A percentile compares a stretch with the other conserved stretches of the same genome.
Evolutionary conservation across 1,140 invertebrate species (phyloP).

Genomic region (Harlomillsia oculata): DNA sequence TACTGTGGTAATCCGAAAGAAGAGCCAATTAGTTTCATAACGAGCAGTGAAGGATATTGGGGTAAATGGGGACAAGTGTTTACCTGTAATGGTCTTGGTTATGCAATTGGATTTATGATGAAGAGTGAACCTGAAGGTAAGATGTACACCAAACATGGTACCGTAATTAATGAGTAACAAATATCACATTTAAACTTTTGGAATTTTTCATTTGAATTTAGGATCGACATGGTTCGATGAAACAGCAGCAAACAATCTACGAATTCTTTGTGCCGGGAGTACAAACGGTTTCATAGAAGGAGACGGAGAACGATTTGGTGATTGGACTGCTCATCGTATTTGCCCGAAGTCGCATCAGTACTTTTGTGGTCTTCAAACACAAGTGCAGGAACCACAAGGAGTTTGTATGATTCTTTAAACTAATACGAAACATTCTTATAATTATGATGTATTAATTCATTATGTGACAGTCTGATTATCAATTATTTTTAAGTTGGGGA

Average conservation of each 20-base stretch:
- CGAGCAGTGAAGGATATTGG: conserved; percentile 20
- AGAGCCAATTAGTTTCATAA: background rate
- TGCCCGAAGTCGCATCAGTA: conserved; percentile 10
- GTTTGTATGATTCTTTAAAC: conserved; percentile 14
- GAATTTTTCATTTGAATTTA: no score
- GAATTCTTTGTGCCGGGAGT: conserved; percentile 13
- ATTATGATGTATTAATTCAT: no score
- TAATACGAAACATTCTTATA: background rate
- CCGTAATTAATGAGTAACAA: no score
- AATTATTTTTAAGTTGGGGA: background rate
- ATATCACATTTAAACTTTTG: no score
- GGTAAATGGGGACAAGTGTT: conserved; percentile 22
- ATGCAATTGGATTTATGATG: conserved; percentile 18
- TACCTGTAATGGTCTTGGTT: background rate
- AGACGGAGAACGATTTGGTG: conserved; percentile 18
- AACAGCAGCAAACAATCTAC: conserved; percentile 25
- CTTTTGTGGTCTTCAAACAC: conserved; percentile 23
- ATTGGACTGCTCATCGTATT: conserved; percentile 16
- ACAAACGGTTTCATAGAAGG: conserved; percentile 9
- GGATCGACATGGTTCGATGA: conserved; percentile 16
- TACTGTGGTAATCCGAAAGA: conserved; percentile 17
- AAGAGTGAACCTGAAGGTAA: conserved; percentile 4
- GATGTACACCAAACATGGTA: no score
- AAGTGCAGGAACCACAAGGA: conserved; percentile 26
- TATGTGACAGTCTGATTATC: background rate